Evolutionary conservation across 1,140 invertebrate species (phyloP).

Genomic region (Stenopsyche tienmushanensis): DNA sequence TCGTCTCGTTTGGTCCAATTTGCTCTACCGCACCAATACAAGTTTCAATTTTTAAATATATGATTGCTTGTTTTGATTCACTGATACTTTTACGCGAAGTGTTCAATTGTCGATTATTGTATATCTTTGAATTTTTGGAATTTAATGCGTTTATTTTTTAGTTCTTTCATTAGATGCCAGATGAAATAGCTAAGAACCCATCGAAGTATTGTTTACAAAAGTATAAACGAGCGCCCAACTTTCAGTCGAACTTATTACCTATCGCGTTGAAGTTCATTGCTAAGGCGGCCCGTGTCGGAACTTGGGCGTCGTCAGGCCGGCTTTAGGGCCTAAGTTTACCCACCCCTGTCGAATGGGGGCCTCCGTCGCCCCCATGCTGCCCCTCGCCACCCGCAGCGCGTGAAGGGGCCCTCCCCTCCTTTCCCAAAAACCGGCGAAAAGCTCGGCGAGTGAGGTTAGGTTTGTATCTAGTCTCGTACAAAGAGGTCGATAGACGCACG

Average conservation of each 20-base stretch:
- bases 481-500: constrained; percentile 40
- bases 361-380: background rate
- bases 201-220: too few species aligned
- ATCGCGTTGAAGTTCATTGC: constrained; percentile 3
- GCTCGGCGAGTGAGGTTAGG: constrained; percentile 34
- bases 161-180: too few species aligned
- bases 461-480: constrained; percentile 38
- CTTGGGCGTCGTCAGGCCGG: constrained; percentile 13
- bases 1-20: too few species aligned
- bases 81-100: too few species aligned
- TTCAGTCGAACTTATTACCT: background rate
- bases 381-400: background rate
- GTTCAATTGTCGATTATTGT: too few species aligned
- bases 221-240: too few species aligned
- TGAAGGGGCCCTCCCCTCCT: background rate
- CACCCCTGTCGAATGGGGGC: background rate
- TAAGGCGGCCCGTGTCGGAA: constrained; percentile 11
- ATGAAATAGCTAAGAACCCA: too few species aligned
- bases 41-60: too few species aligned
- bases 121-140: too few species aligned
- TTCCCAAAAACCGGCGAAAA: constrained; percentile 7
- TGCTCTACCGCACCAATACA: too few species aligned
- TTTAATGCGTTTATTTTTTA: too few species aligned
- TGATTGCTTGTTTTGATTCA: too few species aligned
- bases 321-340: constrained; percentile 15